These are phyloP conservation scores for Phthorimaea operculella DNA, from an alignment of 1,140 invertebrate genomes.

Conservation along the genomic window DNA sequence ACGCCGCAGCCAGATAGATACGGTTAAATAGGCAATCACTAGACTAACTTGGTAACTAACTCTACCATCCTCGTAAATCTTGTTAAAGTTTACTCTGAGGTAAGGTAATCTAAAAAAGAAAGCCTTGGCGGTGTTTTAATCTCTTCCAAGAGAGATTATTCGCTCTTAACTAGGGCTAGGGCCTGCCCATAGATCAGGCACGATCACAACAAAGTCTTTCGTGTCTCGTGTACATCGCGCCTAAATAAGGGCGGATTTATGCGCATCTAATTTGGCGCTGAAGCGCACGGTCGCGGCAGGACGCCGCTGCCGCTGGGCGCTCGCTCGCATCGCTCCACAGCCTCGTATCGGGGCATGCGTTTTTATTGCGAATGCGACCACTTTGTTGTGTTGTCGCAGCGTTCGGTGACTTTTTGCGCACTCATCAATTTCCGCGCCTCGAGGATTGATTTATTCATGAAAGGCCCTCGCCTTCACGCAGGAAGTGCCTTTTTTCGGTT, in stretches of 20 bases:
- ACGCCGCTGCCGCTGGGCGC: conserved; percentile 23
- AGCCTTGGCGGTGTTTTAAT: no score
- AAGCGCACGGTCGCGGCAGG: conserved; percentile 34
- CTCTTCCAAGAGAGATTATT: no score
- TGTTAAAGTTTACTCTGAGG: no score
- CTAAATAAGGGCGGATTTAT: conserved; percentile 46
- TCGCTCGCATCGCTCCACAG: conserved; percentile 13
- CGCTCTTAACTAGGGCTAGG: no score
- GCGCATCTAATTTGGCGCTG: conserved; percentile 61
- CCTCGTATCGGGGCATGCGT: conserved; percentile 49
- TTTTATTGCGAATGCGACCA: conserved; percentile 56
- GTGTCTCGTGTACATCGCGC: neutral
- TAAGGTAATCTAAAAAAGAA: no score
- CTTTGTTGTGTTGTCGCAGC: conserved; percentile 61
- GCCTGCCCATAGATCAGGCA: neutral
- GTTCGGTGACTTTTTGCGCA: conserved; percentile 56
- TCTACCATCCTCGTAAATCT: no score
- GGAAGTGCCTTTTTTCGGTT: conserved; percentile 61
- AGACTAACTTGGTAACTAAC: no score
- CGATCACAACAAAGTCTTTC: neutral
- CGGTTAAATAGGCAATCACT: no score
- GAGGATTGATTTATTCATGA: conserved; percentile 65
- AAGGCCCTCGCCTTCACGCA: conserved; percentile 55
- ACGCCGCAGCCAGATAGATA: no score
- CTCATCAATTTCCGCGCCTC: conserved; percentile 66